Evolutionary conservation across 2,888 invertebrate species (phyloP).

Genomic region (Hirtodrosophila histrioides): DNA sequence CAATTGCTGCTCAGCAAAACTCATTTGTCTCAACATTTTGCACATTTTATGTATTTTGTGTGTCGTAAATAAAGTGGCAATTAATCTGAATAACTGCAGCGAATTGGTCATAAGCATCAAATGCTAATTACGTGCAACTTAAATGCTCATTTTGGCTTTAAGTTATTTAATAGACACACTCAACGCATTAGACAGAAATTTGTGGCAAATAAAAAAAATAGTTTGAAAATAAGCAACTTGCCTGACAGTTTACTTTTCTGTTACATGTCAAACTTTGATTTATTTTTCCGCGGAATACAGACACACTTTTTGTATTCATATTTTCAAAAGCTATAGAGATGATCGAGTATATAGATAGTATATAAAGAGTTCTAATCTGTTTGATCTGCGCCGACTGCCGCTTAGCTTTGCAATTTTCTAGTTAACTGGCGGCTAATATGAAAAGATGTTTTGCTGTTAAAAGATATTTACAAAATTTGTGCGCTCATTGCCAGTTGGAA

Average conservation of each 20-base stretch:
- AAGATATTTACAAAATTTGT: conserved; percentile 35
- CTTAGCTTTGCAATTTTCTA: conserved; percentile 66
- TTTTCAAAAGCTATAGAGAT: conserved; percentile 13
- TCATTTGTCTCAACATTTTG: conserved; percentile 41
- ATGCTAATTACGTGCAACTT: conserved; percentile 68
- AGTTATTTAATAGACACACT: conserved; percentile 57
- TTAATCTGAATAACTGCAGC: conserved; percentile 69
- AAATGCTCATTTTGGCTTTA: conserved; percentile 51
- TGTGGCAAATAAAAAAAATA: conserved; percentile 6
- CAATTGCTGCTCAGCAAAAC: conserved; percentile 4
- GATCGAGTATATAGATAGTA: conserved; percentile 2
- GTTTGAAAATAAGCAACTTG: background rate
- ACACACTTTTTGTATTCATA: conserved; percentile 49
- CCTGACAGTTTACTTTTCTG: conserved; percentile 23
- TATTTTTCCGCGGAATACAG: conserved; percentile 65
- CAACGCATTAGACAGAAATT: conserved; percentile 28
- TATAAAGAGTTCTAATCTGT: conserved; percentile 63
- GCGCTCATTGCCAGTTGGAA: conserved; percentile 18
- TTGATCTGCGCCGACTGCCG: conserved; percentile 72
- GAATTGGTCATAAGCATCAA: conserved; percentile 67
- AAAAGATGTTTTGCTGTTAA: conserved; percentile 58
- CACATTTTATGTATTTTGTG: conserved; percentile 29
- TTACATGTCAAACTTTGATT: conserved; percentile 72
- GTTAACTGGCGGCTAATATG: conserved; percentile 59
- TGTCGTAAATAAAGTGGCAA: conserved; percentile 68